Conservation (phyloP, 2,888 invertebrate species). For the Calameuta filiformis region DNA sequence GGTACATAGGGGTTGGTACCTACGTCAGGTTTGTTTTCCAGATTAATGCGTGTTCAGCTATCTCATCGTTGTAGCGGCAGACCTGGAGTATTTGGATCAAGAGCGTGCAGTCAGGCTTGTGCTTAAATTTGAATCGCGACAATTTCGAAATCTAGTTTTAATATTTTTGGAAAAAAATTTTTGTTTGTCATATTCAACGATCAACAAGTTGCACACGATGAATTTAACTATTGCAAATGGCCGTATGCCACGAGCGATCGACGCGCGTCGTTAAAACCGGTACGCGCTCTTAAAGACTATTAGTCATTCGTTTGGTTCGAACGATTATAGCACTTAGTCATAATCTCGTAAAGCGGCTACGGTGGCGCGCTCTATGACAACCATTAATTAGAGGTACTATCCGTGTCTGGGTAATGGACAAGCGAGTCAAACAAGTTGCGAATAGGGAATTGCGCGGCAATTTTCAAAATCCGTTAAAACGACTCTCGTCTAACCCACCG, state of each 20-base stretch:
- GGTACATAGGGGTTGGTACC: background rate
- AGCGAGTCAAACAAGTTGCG: background rate
- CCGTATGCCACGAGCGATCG: background rate
- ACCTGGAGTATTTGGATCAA: background rate
- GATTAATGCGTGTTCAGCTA: background rate
- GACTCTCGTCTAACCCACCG: background rate
- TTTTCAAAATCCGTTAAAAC: no score
- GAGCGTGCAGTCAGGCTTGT: background rate
- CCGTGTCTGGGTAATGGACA: background rate
- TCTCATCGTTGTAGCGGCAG: background rate
- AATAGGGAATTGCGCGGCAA: background rate
- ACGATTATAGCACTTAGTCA: slow-evolving; percentile 38
- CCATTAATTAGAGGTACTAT: background rate
- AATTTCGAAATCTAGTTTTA: background rate
- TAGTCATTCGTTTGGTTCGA: slow-evolving; percentile 40
- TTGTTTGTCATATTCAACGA: background rate
- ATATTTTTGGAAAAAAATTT: background rate
- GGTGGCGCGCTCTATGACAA: background rate
- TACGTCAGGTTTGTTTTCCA: background rate
- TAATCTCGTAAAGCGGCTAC: slow-evolving; percentile 30
- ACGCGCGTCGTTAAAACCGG: slow-evolving; percentile 1
- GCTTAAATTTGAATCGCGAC: background rate
- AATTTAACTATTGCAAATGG: background rate
- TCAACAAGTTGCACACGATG: background rate
- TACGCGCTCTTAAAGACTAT: slow-evolving; percentile 23